Evolutionary conservation across 2,888 invertebrate genomes (phyloP).

Genomic region (Acronicta leporina): DNA sequence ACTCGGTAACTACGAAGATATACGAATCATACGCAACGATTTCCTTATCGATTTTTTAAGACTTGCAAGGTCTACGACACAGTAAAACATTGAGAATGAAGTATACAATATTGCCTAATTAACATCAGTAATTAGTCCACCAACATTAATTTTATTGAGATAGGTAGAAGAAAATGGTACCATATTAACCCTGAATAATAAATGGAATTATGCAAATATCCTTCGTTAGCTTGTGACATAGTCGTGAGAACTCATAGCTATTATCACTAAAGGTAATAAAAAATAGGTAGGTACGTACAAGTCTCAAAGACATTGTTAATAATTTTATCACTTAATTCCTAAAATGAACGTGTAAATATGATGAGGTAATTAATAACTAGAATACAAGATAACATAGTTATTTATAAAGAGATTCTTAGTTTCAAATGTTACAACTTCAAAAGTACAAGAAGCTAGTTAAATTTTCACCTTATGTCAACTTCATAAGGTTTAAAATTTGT

Average conservation of each 20-base stretch:
- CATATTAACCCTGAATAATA: no score
- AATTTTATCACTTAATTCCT: not conserved
- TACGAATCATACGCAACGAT: slow-evolving; percentile 31
- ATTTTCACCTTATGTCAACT: slow-evolving; percentile 46
- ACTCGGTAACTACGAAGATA: slow-evolving; percentile 1
- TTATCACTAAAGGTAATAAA: not conserved
- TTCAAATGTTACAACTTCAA: slow-evolving; percentile 25
- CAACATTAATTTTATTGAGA: no score
- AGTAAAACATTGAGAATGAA: no score
- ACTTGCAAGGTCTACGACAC: no score
- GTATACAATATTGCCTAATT: no score
- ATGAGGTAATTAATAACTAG: slow-evolving; percentile 17
- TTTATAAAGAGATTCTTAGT: slow-evolving; percentile 19
- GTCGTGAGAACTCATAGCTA: not conserved
- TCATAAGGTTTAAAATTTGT: slow-evolving; percentile 44
- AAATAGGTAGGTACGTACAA: not conserved
- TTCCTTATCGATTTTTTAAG: slow-evolving; percentile 34
- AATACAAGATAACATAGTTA: slow-evolving; percentile 13
- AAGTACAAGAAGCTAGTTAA: slow-evolving; percentile 47
- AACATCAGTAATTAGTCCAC: no score
- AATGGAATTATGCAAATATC: no score
- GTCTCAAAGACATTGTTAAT: slow-evolving; percentile 18
- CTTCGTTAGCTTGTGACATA: no score
- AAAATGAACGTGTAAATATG: slow-evolving; percentile 36
- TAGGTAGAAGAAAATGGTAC: no score